Percentiles rank a stretch among this genome's conserved stretches.
Conservation (phyloP, 2,797 vertebrate genomes). For the Gymnoscopelus microlampas region DNA sequence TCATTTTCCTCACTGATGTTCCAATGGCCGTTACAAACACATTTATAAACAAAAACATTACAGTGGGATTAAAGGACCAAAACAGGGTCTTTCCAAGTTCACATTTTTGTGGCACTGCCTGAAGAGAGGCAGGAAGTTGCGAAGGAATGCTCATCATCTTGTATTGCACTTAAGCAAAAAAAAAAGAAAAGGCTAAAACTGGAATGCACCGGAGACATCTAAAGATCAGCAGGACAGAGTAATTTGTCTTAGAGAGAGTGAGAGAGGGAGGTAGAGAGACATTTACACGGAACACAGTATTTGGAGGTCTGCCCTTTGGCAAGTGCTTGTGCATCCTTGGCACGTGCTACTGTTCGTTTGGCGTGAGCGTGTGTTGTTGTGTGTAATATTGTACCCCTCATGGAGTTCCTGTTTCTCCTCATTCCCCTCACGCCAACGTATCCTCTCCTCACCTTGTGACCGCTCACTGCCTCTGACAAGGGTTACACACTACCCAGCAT, state of each 20-base stretch:
- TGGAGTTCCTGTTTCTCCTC: slow-evolving; percentile 51
- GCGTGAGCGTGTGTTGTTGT: slow-evolving; percentile 23
- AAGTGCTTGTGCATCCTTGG: slow-evolving; percentile 55
- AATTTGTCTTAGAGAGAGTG: background rate
- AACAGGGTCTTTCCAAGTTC: slow-evolving; percentile 20
- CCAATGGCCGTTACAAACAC: slow-evolving; percentile 43
- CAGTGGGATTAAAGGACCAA: slow-evolving; percentile 19
- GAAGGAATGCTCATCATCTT: slow-evolving; percentile 9
- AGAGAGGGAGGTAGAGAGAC: slow-evolving; percentile 1
- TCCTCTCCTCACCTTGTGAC: slow-evolving; percentile 53
- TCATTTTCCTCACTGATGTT: slow-evolving; percentile 35
- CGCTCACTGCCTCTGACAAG: slow-evolving; percentile 39
- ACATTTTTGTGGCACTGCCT: slow-evolving; percentile 40
- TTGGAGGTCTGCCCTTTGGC: slow-evolving; percentile 44
- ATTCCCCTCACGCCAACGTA: slow-evolving; percentile 57
- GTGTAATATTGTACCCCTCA: slow-evolving; percentile 37
- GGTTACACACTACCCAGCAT: slow-evolving; percentile 40
- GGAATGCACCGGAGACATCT: slow-evolving; percentile 8
- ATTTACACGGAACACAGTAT: slow-evolving; percentile 3
- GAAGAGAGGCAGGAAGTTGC: slow-evolving; percentile 15
- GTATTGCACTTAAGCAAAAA: background rate
- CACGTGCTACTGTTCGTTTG: slow-evolving; percentile 34
- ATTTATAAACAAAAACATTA: slow-evolving; percentile 39
- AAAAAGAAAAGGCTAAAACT: background rate
- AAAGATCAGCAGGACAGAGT: background rate